Evolutionary conservation across 35 echinoderm and acorn worm genomes (phyloP).

Genomic region (Apostichopus japonicus): DNA sequence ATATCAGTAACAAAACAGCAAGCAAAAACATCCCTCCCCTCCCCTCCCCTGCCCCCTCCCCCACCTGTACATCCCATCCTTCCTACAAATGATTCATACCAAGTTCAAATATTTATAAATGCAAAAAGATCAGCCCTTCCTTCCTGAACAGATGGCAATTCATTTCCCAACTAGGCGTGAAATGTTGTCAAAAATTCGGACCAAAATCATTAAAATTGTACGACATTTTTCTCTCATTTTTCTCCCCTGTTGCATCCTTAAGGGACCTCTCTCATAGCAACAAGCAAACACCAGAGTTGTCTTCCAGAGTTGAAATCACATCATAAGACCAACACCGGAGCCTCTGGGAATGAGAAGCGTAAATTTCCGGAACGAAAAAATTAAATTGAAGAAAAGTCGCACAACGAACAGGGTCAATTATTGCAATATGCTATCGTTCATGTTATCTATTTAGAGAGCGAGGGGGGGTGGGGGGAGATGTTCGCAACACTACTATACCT

Average conservation of each 20-base stretch:
- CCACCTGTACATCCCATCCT: no score
- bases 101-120: neutral
- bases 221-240: neutral
- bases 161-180: neutral
- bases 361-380: slow-evolving; percentile 21
- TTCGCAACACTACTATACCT: no score
- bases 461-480: no score
- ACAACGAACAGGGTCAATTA: neutral
- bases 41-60: no score
- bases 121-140: neutral
- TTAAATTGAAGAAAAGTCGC: neutral
- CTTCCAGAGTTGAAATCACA: neutral
- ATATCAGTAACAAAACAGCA: no score
- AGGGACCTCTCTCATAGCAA: neutral
- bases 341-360: slow-evolving; percentile 34
- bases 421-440: neutral
- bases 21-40: no score
- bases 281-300: neutral
- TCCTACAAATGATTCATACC: no score
- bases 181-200: neutral
- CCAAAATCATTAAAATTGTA: neutral
- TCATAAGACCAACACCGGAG: neutral
- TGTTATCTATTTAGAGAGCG: no score
- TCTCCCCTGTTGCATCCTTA: neutral
- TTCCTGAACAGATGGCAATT: neutral